These are phyloP conservation scores for Hydroisotoma schaefferi DNA, from an alignment of 2,888 invertebrate genomes.

Conservation along the genomic window DNA sequence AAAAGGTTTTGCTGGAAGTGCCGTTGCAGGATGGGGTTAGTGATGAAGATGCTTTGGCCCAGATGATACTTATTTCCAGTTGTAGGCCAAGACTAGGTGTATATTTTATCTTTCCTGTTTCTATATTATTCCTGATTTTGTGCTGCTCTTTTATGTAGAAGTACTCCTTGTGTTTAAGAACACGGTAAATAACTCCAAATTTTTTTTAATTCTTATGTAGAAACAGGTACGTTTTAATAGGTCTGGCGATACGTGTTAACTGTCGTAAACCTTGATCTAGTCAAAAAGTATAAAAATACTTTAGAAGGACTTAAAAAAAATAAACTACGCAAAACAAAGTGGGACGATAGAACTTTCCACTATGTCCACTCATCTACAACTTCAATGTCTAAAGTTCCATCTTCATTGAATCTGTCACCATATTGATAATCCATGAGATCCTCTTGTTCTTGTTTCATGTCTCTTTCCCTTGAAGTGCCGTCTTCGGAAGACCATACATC, in stretches of 20 bases:
- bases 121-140: conserved; percentile 70
- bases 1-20: conserved; percentile 78
- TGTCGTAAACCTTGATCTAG: too few relatives aligned
- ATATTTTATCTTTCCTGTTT: conserved; percentile 74
- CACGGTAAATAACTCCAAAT: not conserved
- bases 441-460: conserved; percentile 8
- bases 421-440: not conserved
- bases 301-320: too few relatives aligned
- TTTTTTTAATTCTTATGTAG: not conserved
- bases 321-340: too few relatives aligned
- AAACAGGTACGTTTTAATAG: too few relatives aligned
- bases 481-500: conserved; percentile 19
- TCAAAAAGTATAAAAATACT: too few relatives aligned
- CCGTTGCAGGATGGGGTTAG: conserved; percentile 68
- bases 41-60: conserved; percentile 66
- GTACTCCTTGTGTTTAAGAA: not conserved
- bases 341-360: not conserved
- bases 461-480: not conserved
- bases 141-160: conserved; percentile 74
- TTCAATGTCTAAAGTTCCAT: not conserved
- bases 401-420: not conserved
- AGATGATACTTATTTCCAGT: conserved; percentile 67
- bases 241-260: too few relatives aligned
- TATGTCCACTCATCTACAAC: not conserved
- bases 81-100: conserved; percentile 76